Evolutionary conservation across 2,113 vertebrate species (phyloP), one percentile per base, ranked within the genome.

Genomic region (Erythrocercus mccallii): DNA sequence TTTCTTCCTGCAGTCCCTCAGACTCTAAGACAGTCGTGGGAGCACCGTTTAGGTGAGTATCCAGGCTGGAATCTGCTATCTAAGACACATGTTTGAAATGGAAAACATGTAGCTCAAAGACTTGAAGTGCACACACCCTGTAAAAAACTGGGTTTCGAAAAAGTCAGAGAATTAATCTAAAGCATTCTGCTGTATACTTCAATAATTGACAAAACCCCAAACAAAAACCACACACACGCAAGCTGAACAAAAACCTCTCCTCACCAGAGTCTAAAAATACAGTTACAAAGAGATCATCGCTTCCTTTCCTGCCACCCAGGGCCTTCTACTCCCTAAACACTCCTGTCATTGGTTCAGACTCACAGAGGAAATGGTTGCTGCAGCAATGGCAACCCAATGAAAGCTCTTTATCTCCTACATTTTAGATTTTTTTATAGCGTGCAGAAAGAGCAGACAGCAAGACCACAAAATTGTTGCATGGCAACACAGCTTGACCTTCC

Each of bases 401-500:
- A 37, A 53, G 40, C 42, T 78, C 86, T 64, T 88, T 78, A 31
- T 69, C 42, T 20, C 48, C 57, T 22, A 38, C 6, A 6, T 37
- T 40, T 68, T 65, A 44, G 12, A 21, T 38, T 47, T 92, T 91
- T 72, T 82, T 65, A 68, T 19, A 71, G 84, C 68, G 28, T 0
- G 47, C 69, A 84, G 79, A 76, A 72, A 83, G 48, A 44, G 12
- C 86, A 82, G 72, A 60, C 31, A 71, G 40, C 37, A 78, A 60
- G 48, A 87, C 47, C 71, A 78, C 48, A 60, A 18, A 68, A 33
- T 56, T 44, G 76, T 21, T 86, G 87, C 94, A 71, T n/a, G 62
- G 88, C 25, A 22, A 90, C 93, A 92, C 65, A 84, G 81, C 80
- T 88, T 74, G 74, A 94, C 93, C 90, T 94, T 85, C 92, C 90